Evolutionary conservation across 1,140 invertebrate species (phyloP), one percentile per base, ranked within the genome.

Genomic region (Drosophila mauritiana): DNA sequence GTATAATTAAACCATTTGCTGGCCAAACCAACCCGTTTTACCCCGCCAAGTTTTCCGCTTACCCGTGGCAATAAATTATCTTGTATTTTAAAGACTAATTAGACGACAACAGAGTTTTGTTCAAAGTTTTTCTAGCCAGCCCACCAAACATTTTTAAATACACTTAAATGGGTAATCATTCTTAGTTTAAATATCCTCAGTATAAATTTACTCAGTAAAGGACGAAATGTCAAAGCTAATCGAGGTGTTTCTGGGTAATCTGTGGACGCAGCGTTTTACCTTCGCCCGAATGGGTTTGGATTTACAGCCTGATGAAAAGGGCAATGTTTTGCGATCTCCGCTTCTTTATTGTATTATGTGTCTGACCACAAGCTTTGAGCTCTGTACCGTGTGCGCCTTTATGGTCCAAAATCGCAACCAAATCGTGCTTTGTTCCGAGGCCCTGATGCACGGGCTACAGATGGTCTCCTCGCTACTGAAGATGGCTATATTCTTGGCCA

Each of bases 1-100:
- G 46, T 64, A 52, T 83, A 83, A 83, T 83, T 83, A 83, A 84
- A 69, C 76, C 61, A 72, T 84, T 83, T 67, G 46, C 55, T 55
- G 57, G 49, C 62, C 68, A 53, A 15, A 53, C 22, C 52, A 40
- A 52, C 49, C 43, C 22, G 62, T 65, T 70, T 69, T 34, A 58
- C 15, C 46, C 59, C 62, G 34, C 37, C 49, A 78, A 69, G 74
- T 79, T 69, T 37, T 40, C 36, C 43, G 57, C 34, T 34, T 34
- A 11, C 3, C 25, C 20, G 49, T 36, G 48, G 40, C 45, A 39
- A 25, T 52, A 56, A 70, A 80, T 76, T 70, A 76, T 61, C 22
- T 56, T 59, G 59, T 70, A 64, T 59, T 65, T 59, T 73, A 53
- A 39, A 12, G 52, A 27, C 65, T 65, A 80, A 80, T 80, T 80